Base-by-base conservation (phyloP, 2,888 invertebrate genomes). In the Mesorhabditis belari region DNA sequence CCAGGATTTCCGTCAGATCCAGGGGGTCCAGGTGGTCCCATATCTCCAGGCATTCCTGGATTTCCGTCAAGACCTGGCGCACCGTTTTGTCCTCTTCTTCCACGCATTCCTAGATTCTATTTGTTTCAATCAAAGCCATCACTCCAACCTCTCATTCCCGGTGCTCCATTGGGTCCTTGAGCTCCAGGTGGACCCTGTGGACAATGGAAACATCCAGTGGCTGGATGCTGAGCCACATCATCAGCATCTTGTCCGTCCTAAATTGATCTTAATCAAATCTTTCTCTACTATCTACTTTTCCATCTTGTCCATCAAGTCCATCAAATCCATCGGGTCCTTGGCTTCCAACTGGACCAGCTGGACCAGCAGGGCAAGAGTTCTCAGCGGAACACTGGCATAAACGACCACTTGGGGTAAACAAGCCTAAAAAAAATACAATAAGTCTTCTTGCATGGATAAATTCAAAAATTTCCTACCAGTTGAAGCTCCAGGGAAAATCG, bases 301-400 rank as follows among this genome's bases (percentile, higher is more conserved):
- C 59, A 24, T 59, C 59, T 26, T 59, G 54, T 9, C 59, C 59
- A 55, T 76, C 73, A 52, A 67, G 61, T 49, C 74, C 75, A 35
- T 69, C 66, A 27, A 72, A 60, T 58, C 77, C 77, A 50, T 75
- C 71, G 17, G 67, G 65, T 25, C 59, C 59, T 9, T 44, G 35
- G 9, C 5, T 25, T 70, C 73, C 73, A 28, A 58, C 59, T 6
- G 60, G 61, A 65, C 76, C 76, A 53, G 70, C 64, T 29, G 74
- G 70, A 51, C 75, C 77, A 27, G 75, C 65, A 55, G 77, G 74
- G 67, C 77, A 77, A 25, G 62, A 67, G 66, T 75, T 75, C 65
- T 74, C 72, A 26, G 65, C 61, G 49, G 66, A 67, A 57, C 73
- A 73, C 59, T 69, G 58, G 52, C 55, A 65, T 51, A 29, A 21